Evolutionary conservation across 2,113 vertebrate species (phyloP), one percentile per base, ranked within the genome.

Genomic region (Coracopsis vasa): DNA sequence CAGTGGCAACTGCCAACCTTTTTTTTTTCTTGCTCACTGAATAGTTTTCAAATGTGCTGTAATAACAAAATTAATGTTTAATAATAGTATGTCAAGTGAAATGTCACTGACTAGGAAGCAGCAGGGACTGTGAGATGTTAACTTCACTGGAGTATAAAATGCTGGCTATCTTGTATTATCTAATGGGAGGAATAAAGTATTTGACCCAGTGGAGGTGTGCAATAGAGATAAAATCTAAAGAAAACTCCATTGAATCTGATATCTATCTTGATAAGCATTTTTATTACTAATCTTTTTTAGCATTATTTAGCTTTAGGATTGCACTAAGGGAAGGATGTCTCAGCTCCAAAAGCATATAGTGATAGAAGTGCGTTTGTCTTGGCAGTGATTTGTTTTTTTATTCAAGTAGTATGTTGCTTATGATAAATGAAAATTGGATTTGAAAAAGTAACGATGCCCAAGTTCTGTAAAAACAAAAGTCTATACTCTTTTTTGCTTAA

Each of bases 1-100:
- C 37, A 27, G 66, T 66, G 37, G 50, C 61, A 81, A 72, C 62
- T 95, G 75, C 77, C 39, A 74, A 16, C 39, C 7, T 50, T 20
- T 86, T 82, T 92, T 92, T 91, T 69, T 66, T 80, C 17, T 88
- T 93, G 51, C 41, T 85, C 18, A 39, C 33, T 80, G 90, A 92
- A 20, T 81, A 72, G 25, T 78, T 86, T 94, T 94, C 72, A 93
- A 56, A 80, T 58, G 7, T 14, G 21, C 89, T 86, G 13, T 77
- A 66, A 51, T 92, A 88, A 96, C 39, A 35, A 92, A 97, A 94
- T 94, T 88, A 91, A 75, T 96, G 50, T 82, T 94, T 90, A 56
- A 97, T 91, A 97, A 58, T 85, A 73, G 47, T 33, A 13, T 94
- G 44, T 80, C 87, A 93, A 83, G 51, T 80, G 77, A 64, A 91